Base-by-base conservation (phyloP, 2,797 vertebrate genomes). In the Acropternis orthonyx region DNA sequence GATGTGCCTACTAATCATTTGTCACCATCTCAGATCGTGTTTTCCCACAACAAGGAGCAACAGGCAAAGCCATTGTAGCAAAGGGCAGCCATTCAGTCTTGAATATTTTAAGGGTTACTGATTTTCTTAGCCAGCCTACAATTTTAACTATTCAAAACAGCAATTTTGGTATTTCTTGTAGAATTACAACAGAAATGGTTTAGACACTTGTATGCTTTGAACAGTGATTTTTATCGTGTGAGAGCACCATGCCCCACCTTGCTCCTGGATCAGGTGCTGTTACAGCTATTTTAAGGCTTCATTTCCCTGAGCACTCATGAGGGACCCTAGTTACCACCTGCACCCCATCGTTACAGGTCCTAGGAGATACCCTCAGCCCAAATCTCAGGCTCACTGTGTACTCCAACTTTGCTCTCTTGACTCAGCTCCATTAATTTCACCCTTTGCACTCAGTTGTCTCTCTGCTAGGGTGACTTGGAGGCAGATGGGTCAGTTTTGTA, bases 401-500 rank as follows among this genome's bases (percentile, higher is more conserved):
- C 39, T 79, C 51, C 73, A 62, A 71, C 77, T 90, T 69, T 32
- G 4, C 58, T 87, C 43, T 72, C 76, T 46, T 30, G 27, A 65
- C 0, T 0, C 41, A 59, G 43, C 23, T 36, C 83, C 37, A 8
- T 68, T 71, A 85, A 58, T 85, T 92, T 88, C 1, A 0, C 76
- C 55, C 55, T 52, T 59, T 14, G 30, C 73, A 43, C 48, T 94
- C 82, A 15, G 43, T 21, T 2, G 0, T 54, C 46, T 66, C 72
- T 51, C 62, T 51, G 54, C 68, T 78, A 37, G 18, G 43, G 34
- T 63, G 48, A 69, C 30, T 80, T 76, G 78, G 44, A 92, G 37
- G 39, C 88, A 84, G 82, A 89, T 94, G 54, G 85, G 89, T 88
- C 69, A 36, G 73, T n/a, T 82, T 79, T 73, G 43, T 88, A 78